A percentile compares a stretch with the other conserved stretches of the same genome.
phyloP scores from a whole-genome alignment of 2,888 invertebrate species.

The Xylota segnis region DNA sequence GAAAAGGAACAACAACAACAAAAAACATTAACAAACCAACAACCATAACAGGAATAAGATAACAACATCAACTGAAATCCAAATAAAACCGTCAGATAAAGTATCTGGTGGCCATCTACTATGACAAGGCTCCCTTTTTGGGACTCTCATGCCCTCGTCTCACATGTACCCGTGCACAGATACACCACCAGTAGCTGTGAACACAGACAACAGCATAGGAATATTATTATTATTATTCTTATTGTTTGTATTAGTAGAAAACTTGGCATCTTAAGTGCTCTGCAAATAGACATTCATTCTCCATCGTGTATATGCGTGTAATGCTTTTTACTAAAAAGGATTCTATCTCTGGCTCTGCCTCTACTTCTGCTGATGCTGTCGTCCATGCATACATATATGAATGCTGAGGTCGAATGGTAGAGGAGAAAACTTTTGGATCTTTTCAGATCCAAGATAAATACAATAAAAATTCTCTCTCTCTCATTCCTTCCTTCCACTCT shows the following conservation, averaged over 20 bases:
- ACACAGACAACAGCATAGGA: constrained; percentile 20
- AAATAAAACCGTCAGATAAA: constrained; percentile 62
- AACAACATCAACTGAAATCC: constrained; percentile 64
- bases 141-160: constrained; percentile 30
- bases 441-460: constrained; percentile 72
- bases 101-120: constrained; percentile 36
- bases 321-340: constrained; percentile 77
- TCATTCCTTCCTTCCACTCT: not conserved
- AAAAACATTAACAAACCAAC: constrained; percentile 46
- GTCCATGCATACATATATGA: not conserved
- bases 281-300: constrained; percentile 81
- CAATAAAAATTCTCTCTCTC: constrained; percentile 38
- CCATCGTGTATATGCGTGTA: constrained; percentile 77
- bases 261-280: constrained; percentile 83
- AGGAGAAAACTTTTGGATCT: constrained; percentile 72
- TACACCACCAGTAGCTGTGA: constrained; percentile 48
- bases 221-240: constrained; percentile 76
- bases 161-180: constrained; percentile 3
- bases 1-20: constrained; percentile 22
- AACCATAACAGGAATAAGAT: constrained; percentile 60
- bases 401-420: constrained; percentile 35
- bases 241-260: constrained; percentile 83
- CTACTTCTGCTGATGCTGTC: constrained; percentile 10
- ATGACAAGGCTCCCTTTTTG: constrained; percentile 62
- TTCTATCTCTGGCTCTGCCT: constrained; percentile 38